These are phyloP conservation scores for Gorilla gorilla DNA, from an alignment of 2,113 vertebrate genomes.

Conservation along the genomic window DNA sequence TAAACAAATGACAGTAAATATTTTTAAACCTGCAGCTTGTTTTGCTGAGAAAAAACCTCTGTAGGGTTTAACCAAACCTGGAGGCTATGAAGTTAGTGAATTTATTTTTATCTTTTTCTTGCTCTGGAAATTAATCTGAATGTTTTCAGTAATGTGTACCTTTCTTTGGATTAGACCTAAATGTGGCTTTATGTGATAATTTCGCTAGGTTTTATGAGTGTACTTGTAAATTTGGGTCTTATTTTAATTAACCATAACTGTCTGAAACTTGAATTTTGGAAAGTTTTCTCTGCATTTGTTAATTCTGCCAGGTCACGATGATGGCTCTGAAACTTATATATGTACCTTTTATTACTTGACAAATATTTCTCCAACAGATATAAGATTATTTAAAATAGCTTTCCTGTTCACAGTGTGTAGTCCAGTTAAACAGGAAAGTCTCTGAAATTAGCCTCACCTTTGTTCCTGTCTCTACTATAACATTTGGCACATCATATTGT, in stretches of 20 bases:
- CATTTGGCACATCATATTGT: not conserved
- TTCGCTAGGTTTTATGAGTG: not conserved
- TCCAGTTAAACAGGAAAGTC: not conserved
- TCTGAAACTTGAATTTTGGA: slow-evolving; percentile 25
- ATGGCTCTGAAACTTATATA: not conserved
- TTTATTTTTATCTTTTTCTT: slow-evolving; percentile 77
- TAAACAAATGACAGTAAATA: slow-evolving; percentile 87
- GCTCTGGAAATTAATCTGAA: slow-evolving; percentile 70
- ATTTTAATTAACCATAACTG: slow-evolving; percentile 27
- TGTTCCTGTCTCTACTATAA: not conserved
- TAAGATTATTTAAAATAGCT: not conserved
- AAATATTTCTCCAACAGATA: not conserved
- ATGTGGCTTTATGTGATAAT: not conserved
- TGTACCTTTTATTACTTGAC: not conserved
- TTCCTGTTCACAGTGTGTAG: not conserved
- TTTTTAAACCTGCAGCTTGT: slow-evolving; percentile 85
- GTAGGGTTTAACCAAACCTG: slow-evolving; percentile 84
- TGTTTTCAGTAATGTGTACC: slow-evolving; percentile 68
- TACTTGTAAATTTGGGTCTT: not conserved
- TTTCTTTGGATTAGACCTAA: slow-evolving; percentile 46
- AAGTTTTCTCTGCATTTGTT: not conserved
- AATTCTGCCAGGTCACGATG: not conserved
- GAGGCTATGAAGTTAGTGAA: slow-evolving; percentile 82
- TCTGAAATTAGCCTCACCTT: not conserved
- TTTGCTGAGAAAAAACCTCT: slow-evolving; percentile 85